Evolutionary conservation across 2,797 vertebrate genomes (phyloP).

Genomic region (Glossophaga mutica): DNA sequence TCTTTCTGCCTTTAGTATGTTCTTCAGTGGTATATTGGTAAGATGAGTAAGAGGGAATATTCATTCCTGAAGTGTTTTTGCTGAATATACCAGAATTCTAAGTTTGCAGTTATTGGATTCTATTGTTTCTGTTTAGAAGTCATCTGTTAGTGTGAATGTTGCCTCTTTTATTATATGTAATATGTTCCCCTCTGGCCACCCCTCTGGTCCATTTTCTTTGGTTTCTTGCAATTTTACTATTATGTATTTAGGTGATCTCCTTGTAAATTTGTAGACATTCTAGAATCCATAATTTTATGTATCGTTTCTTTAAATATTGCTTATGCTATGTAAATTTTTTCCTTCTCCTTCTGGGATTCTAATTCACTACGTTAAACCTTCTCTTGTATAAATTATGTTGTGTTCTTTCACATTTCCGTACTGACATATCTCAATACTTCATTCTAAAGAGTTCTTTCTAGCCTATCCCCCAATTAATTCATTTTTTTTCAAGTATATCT

Average conservation of each 20-base stretch:
- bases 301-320: not conserved
- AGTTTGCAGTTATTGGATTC: not conserved
- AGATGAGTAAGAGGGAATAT: not conserved
- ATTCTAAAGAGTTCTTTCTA: constrained; percentile 5
- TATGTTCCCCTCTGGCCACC: not conserved
- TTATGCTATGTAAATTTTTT: not conserved
- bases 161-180: not conserved
- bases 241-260: not conserved
- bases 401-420: not conserved
- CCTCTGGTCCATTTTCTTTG: not conserved
- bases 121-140: not conserved
- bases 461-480: not conserved
- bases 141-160: not conserved
- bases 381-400: not conserved
- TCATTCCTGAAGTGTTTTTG: not conserved
- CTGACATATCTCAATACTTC: not conserved
- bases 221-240: not conserved
- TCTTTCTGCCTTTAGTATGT: not conserved
- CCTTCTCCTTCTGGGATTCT: not conserved
- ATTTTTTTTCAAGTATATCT: not conserved
- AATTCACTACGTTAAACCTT: not conserved
- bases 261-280: not conserved
- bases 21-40: not conserved
- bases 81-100: not conserved
- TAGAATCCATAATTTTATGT: not conserved